Evolutionary conservation across 2,888 invertebrate species (phyloP).

Genomic region (Lacanobia wlatinum): DNA sequence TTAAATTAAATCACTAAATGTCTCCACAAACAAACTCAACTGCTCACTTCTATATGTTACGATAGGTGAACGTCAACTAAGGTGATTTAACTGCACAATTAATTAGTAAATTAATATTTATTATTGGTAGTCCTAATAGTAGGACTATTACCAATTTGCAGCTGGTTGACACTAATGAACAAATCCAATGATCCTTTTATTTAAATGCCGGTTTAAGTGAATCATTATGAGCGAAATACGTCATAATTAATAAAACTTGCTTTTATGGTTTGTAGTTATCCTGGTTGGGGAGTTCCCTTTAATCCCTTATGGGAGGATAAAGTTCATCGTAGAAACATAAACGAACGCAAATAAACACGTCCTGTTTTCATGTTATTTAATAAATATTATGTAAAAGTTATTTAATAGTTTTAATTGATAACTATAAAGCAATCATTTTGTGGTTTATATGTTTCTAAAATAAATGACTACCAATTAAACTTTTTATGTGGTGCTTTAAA

Average conservation of each 20-base stretch:
- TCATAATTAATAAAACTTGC: conserved; percentile 54
- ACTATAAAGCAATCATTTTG: not conserved
- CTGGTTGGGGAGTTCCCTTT: conserved; percentile 62
- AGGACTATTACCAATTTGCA: conserved; percentile 74
- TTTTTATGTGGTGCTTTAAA: not conserved
- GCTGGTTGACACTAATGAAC: conserved; percentile 64
- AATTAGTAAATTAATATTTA: conserved; percentile 58
- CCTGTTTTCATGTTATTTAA: conserved; percentile 24
- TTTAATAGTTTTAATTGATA: conserved; percentile 1
- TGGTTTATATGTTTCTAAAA: conserved; percentile 5
- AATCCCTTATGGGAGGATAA: conserved; percentile 43
- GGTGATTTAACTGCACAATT: conserved; percentile 57
- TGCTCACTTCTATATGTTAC: conserved; percentile 63
- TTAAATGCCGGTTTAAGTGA: conserved; percentile 68
- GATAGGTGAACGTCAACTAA: conserved; percentile 57
- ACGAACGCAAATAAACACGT: conserved; percentile 20
- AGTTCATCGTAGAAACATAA: conserved; percentile 14
- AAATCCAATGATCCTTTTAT: conserved; percentile 58
- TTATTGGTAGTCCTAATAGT: conserved; percentile 70
- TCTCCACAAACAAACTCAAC: conserved; percentile 51
- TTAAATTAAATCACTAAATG: conserved; percentile 44
- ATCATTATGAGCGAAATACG: conserved; percentile 88
- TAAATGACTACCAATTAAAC: not conserved
- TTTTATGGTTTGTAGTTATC: conserved; percentile 45
- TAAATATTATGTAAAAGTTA: conserved; percentile 6